These are phyloP conservation scores for Papilio elwesi DNA, from an alignment of 2,888 invertebrate species.

Conservation along the genomic window DNA sequence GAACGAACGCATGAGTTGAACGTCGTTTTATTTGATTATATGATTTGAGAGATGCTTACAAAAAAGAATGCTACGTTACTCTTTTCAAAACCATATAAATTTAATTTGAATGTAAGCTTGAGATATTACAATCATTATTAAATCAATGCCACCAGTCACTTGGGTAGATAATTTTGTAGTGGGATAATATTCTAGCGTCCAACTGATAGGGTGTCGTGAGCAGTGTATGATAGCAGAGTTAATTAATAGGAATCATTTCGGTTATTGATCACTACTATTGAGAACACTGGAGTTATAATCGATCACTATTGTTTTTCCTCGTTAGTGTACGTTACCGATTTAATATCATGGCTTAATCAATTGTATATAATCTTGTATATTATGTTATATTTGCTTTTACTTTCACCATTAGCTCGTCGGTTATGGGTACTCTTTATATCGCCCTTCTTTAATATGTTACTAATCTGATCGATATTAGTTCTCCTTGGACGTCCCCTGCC, in stretches of 20 bases:
- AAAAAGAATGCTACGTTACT: no score
- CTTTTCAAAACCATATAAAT: neutral
- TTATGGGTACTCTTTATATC: no score
- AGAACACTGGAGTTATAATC: constrained; percentile 26
- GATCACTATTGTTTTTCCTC: constrained; percentile 30
- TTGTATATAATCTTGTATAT: neutral
- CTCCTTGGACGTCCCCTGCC: no score
- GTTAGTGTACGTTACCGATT: constrained; percentile 4
- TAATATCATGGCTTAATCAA: constrained; percentile 2
- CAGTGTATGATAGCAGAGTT: constrained; percentile 26
- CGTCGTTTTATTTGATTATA: no score
- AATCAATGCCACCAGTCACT: constrained; percentile 4
- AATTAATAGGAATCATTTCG: constrained; percentile 37
- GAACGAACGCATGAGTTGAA: no score
- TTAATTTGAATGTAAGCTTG: neutral
- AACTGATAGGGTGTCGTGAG: constrained; percentile 32
- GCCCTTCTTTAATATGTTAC: no score
- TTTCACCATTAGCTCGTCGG: no score
- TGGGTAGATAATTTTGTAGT: constrained; percentile 9
- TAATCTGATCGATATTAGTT: no score
- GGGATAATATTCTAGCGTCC: constrained; percentile 14
- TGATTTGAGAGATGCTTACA: no score
- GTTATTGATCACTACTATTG: constrained; percentile 36
- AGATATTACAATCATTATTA: constrained; percentile 2
- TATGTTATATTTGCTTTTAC: neutral